phyloP scores from a whole-genome alignment of 2,888 invertebrate species.

The Dioctria linearis region DNA sequence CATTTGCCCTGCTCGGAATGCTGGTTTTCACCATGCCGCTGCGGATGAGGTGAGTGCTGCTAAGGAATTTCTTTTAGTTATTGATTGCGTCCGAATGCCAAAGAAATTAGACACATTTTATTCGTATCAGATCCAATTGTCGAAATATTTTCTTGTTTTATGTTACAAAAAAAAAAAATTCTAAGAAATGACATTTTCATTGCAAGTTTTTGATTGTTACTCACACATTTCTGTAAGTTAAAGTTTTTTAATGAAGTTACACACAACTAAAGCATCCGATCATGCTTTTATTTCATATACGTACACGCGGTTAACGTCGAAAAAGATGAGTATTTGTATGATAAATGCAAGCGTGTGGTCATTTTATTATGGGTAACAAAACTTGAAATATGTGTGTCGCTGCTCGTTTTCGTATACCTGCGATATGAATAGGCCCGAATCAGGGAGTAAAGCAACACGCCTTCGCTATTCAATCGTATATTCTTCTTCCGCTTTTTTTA shows the following conservation, averaged over 20 bases:
- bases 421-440: conserved; percentile 10
- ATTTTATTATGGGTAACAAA: not conserved
- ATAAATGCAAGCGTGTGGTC: conserved; percentile 12
- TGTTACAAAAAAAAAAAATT: conserved; percentile 1
- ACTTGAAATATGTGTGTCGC: conserved; percentile 12
- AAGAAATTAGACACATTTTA: no score
- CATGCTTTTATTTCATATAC: not conserved
- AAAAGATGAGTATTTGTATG: not conserved
- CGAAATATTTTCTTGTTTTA: not conserved
- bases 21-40: conserved; percentile 3
- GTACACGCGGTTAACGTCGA: not conserved
- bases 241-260: not conserved
- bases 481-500: conserved; percentile 30
- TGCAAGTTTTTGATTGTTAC: not conserved
- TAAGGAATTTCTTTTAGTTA: not conserved
- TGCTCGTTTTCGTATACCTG: conserved; percentile 22
- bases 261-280: not conserved
- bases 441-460: conserved; percentile 35
- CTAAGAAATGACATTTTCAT: conserved; percentile 36
- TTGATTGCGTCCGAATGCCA: not conserved
- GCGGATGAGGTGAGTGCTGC: conserved; percentile 36
- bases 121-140: no score
- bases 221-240: no score
- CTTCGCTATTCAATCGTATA: conserved; percentile 33
- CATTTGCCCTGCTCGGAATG: conserved; percentile 42